Percentiles rank a stretch among this genome's conserved stretches.
These are phyloP conservation scores for Stictonetta naevosa DNA, from an alignment of 2,113 vertebrate species.

Conservation along the genomic window DNA sequence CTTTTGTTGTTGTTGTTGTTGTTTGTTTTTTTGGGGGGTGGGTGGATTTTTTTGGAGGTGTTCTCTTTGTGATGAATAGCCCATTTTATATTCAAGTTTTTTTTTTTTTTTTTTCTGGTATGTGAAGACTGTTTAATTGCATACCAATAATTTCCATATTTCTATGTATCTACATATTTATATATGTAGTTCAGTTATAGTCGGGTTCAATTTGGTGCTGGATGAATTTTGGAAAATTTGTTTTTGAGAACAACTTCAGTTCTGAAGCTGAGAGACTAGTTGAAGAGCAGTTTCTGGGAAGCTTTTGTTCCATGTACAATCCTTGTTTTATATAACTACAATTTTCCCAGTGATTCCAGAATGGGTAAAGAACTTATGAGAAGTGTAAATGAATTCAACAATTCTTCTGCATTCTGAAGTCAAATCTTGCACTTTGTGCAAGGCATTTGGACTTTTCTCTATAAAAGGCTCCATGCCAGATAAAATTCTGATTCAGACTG, in stretches of 20 bases:
- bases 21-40: not conserved
- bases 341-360: not conserved
- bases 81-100: not conserved
- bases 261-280: not conserved
- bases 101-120: not conserved
- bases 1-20: too few species aligned
- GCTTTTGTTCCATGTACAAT: not conserved
- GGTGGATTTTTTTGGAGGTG: not conserved
- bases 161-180: not conserved
- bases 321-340: not conserved
- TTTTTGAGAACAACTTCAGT: not conserved
- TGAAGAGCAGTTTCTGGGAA: not conserved
- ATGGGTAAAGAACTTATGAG: not conserved
- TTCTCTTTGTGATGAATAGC: not conserved
- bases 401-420: not conserved
- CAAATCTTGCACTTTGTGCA: not conserved
- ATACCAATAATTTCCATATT: not conserved
- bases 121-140: not conserved
- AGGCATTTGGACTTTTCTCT: not conserved
- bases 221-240: not conserved
- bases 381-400: not conserved
- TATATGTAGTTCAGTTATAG: not conserved
- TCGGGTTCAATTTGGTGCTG: not conserved
- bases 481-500: not conserved
- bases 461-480: not conserved